Percentiles rank a stretch among this genome's conserved stretches.
Conservation (phyloP, 2,113 vertebrate species). For the Parus major region DNA sequence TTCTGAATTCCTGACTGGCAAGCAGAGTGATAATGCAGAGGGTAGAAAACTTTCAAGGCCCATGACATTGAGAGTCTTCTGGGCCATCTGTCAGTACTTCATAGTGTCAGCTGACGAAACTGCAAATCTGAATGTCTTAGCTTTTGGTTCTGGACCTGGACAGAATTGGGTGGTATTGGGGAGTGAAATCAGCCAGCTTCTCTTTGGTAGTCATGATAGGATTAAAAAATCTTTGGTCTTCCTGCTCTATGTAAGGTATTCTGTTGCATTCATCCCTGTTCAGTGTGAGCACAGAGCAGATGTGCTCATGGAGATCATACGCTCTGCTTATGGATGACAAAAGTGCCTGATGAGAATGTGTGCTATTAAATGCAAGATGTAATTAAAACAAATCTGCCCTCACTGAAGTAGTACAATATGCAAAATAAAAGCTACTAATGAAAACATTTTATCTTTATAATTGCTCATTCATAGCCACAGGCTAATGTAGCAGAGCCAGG, state of each 20-base stretch:
- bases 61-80: not conserved
- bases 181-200: not conserved
- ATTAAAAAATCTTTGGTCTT: not conserved
- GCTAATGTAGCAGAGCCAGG: not conserved
- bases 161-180: not conserved
- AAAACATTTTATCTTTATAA: not conserved
- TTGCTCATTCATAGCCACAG: not conserved
- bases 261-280: not conserved
- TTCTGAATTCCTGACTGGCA: constrained; percentile 27
- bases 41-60: not conserved
- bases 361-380: not conserved
- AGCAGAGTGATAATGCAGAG: not conserved
- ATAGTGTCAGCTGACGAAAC: not conserved
- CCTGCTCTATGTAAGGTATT: not conserved
- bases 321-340: not conserved
- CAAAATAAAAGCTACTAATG: not conserved
- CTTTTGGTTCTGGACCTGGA: not conserved
- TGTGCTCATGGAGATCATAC: not conserved
- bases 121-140: not conserved
- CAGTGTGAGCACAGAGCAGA: not conserved
- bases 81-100: not conserved
- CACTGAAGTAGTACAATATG: not conserved
- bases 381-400: not conserved
- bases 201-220: not conserved
- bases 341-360: not conserved